Base-by-base conservation (phyloP, 2,888 invertebrate genomes). In the Germaria angustata region DNA sequence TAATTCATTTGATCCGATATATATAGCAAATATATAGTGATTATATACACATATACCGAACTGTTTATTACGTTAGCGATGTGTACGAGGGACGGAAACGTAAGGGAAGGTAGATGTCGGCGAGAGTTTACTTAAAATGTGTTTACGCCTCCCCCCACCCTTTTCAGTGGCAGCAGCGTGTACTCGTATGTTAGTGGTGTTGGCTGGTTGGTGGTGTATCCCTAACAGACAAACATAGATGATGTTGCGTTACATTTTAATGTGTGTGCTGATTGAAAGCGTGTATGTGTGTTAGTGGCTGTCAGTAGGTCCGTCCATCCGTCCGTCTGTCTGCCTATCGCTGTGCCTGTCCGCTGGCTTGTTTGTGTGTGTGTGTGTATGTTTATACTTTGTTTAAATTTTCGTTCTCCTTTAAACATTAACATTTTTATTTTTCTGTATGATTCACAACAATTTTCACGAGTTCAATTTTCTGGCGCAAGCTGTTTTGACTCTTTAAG, bases 391-490 rank as follows among this genome's bases (percentile, higher is more conserved):
- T 73, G 69, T 81, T 63, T 68, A 80, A 66, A 81, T 81, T 69
- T 69, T 55, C 41, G 73, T 63, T 78, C 68, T 68, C 68, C 51
- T 73, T 72, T 72, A 28, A 69, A 39, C 53, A 81, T 68, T 77
- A 78, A 81, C 72, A 80, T 73, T 72, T 83, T 80, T 73, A 69
- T 80, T 84, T 80, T 63, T 44, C 66, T 73, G 66, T 71, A 73
- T 82, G 72, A 81, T 76, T 81, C 84, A 81, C 75, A 81, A 72
- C 24, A 57, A 81, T 81, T 84, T 80, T 78, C 78, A 82, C 79
- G 77, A 79, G 78, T 78, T 84, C 73, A 80, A 77, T 79, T 84
- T 84, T 80, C 80, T 82, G 82, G 82, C 80, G 80, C 80, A 84
- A 82, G 79, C 82, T 79, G 71, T 84, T 80, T 77, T 80, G 73